phyloP scores from a whole-genome alignment of 2,888 invertebrate species.

The Heliconius ethilla region DNA sequence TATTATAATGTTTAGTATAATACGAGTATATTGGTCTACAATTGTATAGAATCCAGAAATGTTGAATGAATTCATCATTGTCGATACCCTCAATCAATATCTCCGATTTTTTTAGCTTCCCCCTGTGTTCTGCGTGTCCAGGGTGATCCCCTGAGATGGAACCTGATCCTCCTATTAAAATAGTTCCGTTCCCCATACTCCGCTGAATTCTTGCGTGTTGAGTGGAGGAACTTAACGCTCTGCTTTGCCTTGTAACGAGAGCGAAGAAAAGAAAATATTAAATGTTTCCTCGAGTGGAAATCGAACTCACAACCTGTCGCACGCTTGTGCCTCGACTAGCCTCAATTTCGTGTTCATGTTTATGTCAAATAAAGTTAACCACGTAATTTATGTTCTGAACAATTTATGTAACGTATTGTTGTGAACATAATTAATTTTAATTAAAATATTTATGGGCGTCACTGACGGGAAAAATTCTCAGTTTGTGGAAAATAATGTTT shows the following conservation, averaged over 20 bases:
- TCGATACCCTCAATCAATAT: too few relatives aligned
- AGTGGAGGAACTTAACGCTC: not conserved
- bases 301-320: too few relatives aligned
- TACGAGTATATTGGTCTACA: too few relatives aligned
- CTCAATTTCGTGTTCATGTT: not conserved
- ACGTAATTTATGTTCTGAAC: not conserved
- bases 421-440: not conserved
- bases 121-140: not conserved
- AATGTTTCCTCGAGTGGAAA: too few relatives aligned
- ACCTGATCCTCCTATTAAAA: not conserved
- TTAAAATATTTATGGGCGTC: not conserved
- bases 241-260: too few relatives aligned
- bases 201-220: not conserved
- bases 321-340: not conserved
- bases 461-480: not conserved
- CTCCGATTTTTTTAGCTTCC: not conserved
- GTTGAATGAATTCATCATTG: too few relatives aligned
- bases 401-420: slow-evolving; percentile 11
- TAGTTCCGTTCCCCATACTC: too few relatives aligned
- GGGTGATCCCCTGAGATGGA: not conserved
- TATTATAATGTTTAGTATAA: too few relatives aligned
- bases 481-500: not conserved
- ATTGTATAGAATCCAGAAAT: too few relatives aligned
- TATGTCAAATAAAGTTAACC: not conserved
- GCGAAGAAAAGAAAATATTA: too few relatives aligned